Percentiles rank a stretch among this genome's conserved stretches.
These are phyloP conservation scores for Coleophora flavipennella DNA, from an alignment of 2,888 invertebrate genomes.

Conservation along the genomic window DNA sequence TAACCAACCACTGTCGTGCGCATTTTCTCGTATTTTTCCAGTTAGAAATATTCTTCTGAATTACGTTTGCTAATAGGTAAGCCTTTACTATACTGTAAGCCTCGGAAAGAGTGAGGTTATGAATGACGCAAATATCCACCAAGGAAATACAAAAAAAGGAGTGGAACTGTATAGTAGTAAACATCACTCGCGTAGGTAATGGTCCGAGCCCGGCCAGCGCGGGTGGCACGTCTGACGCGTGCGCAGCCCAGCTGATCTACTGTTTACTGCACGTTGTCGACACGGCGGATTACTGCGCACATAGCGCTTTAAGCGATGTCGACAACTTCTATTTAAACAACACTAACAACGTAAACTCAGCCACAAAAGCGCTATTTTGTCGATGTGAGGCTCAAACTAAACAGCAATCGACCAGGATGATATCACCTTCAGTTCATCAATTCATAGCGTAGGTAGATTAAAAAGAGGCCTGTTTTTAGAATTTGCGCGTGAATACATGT, in stretches of 20 bases:
- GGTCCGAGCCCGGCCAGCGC: slow-evolving; percentile 12
- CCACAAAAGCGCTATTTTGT: slow-evolving; percentile 24
- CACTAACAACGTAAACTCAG: slow-evolving; percentile 5
- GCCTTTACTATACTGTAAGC: neutral
- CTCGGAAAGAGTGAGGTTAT: neutral
- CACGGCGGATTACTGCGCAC: slow-evolving; percentile 9
- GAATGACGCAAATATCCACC: neutral
- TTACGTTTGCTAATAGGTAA: no score
- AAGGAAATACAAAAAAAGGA: neutral
- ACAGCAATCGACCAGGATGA: slow-evolving; percentile 17
- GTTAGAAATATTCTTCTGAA: no score
- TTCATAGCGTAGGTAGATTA: no score
- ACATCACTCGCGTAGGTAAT: slow-evolving; percentile 32
- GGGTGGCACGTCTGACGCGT: slow-evolving; percentile 37
- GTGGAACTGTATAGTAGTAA: slow-evolving; percentile 19
- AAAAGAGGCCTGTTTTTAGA: no score
- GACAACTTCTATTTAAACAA: slow-evolving; percentile 12
- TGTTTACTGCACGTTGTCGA: slow-evolving; percentile 26
- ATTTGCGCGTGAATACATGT: no score
- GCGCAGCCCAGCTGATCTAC: slow-evolving; percentile 45
- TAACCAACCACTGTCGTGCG: slow-evolving; percentile 47
- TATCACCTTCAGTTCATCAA: slow-evolving; percentile 15
- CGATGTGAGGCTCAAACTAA: slow-evolving; percentile 7
- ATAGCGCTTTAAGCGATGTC: slow-evolving; percentile 31
- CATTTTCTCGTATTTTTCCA: slow-evolving; percentile 32